Evolutionary conservation across 2,888 invertebrate species (phyloP).

Genomic region (Catocala sponsa): DNA sequence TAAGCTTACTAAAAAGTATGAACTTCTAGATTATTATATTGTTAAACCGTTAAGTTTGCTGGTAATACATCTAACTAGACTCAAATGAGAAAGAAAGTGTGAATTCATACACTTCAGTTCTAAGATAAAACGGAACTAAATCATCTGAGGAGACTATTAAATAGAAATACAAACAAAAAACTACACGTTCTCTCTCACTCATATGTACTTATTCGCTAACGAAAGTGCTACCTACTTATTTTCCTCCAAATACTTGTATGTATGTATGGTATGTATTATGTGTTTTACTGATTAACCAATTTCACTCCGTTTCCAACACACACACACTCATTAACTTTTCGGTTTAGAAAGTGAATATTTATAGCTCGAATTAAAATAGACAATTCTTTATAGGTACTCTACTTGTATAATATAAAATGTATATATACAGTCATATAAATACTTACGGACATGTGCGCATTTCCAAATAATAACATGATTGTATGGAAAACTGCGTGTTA

Average conservation of each 20-base stretch:
- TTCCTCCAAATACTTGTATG: constrained; percentile 21
- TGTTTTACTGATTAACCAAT: constrained; percentile 47
- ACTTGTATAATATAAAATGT: not conserved
- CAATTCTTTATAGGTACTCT: not conserved
- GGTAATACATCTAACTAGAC: not conserved
- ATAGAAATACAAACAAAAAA: constrained; percentile 16
- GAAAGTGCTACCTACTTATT: constrained; percentile 46
- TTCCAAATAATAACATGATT: constrained; percentile 44
- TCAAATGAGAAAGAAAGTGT: constrained; percentile 3
- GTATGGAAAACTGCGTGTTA: constrained; percentile 46
- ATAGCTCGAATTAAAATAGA: constrained; percentile 5
- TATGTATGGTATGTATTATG: too few species aligned
- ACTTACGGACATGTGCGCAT: constrained; percentile 21
- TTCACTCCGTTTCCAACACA: constrained; percentile 45
- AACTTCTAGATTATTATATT: too few species aligned
- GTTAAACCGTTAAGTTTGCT: not conserved
- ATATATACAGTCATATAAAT: not conserved
- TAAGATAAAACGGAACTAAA: constrained; percentile 7
- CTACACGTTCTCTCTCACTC: constrained; percentile 33
- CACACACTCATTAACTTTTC: constrained; percentile 46
- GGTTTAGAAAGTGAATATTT: constrained; percentile 56
- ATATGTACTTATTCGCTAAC: constrained; percentile 30
- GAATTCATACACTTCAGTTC: not conserved
- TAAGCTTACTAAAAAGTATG: too few species aligned
- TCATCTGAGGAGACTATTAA: constrained; percentile 11